Evolutionary conservation across 2,888 invertebrate genomes (phyloP), one percentile per base, ranked within the genome.

Genomic region (Arctia plantaginis): DNA sequence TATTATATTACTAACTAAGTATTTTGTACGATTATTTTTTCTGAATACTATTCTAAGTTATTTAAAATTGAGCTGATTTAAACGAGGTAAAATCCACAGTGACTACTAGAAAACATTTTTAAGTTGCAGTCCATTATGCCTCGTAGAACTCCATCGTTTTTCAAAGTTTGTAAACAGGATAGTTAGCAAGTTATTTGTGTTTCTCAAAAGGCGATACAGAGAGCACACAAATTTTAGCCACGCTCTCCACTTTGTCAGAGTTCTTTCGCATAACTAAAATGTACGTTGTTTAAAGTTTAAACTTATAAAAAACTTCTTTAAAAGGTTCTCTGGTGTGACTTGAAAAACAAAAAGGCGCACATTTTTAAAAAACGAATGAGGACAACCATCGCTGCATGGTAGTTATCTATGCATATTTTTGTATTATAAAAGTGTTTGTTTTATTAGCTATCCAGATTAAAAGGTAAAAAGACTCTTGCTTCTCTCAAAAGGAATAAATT

Each of bases 191-290:
- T 72, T 62, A 62, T 62, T 72, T 73, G 73, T 66, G 47, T 77
- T 73, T 69, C 75, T 74, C 66, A 65, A 75, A 82, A 80, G 65
- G 70, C 73, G 74, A 80, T 80, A 64, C 62, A 20, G 41, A 44
- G 39, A 71, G 10, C 30, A 65, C 65, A 73, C 47, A 73, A 30
- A 55, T 69, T 73, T 27, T 44, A 30, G 39, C 66, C 35, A 76
- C 79, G 73, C 76, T 74, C 30, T 18, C 12, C 27, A 71, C 10
- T 80, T 77, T 41, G 64, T 74, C 30, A 39, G 23, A n/a, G 47
- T 71, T 65, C 51, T 73, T 77, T 75, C 75, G 73, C 77, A 76
- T 79, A 27, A 62, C 73, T 67, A 47, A 73, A 72, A 69, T 76
- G 35, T 33, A 66, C 41, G 62, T 39, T 35, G 72, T 67, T 67